Evolutionary conservation across 2,113 vertebrate species (phyloP), one percentile per base, ranked within the genome.

Genomic region (Pongo pygmaeus): DNA sequence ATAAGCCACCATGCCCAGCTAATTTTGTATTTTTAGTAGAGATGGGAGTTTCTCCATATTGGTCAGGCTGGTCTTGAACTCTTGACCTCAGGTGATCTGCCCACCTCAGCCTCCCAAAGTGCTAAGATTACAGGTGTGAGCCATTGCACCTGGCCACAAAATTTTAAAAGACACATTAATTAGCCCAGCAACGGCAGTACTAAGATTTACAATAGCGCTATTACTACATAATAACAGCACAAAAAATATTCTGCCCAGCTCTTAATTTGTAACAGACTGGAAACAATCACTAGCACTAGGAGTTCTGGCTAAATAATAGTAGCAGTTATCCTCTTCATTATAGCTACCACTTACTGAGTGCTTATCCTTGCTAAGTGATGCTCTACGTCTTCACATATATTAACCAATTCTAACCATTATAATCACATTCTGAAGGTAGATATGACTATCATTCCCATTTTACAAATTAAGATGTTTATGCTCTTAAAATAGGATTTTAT

Each of bases 401-500:
- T 69, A 70, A 61, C 12, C 43, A 79, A 78, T 64, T 89, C 78
- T 79, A 84, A 78, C 40, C 32, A 81, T 46, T 16, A 85, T 25
- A 59, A 86, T 64, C 57, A 77, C 40, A 10, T 89, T 83, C 61
- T 75, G 57, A 35, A 52, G 27, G 32, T 6, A 78, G 27, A 23
- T n/a, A 84, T 8, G 8, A 67, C 48, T 69, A 89, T 48, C 74
- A 67, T 8, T 77, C 20, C 22, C 27, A 80, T 67, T 83, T 89
- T 69, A 96, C 6, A 88, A 38, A 78, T 57, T n/a, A 92, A 72
- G 17, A 95, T 30, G 7, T 11, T 75, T 93, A 52, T 48, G 50
- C 43, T 92, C 84, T 48, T 92, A 74, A 55, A 78, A 57, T 20
- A 79, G 20, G 43, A 89, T 72, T 96, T 94, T 83, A 90, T 59